These are phyloP conservation scores for Apistogramma diplotaenia DNA, from an alignment of 2,113 vertebrate species.

Conservation along the genomic window DNA sequence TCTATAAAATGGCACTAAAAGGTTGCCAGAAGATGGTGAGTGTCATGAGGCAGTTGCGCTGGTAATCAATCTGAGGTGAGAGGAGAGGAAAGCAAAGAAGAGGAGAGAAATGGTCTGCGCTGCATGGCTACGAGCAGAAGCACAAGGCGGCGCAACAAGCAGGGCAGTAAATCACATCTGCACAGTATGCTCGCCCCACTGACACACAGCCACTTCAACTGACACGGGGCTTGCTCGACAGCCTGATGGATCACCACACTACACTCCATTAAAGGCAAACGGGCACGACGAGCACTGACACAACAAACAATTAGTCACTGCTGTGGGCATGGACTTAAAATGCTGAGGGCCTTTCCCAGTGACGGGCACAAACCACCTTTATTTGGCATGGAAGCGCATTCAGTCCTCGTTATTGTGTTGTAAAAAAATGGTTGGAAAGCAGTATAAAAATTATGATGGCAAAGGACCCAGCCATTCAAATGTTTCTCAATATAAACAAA, in stretches of 20 bases:
- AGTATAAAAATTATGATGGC: background rate
- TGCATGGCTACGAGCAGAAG: conserved; percentile 56
- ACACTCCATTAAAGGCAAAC: conserved; percentile 80
- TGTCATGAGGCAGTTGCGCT: conserved; percentile 63
- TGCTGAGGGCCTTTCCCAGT: conserved; percentile 26
- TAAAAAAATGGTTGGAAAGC: background rate
- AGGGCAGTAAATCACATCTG: conserved; percentile 77
- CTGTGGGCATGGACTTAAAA: conserved; percentile 54
- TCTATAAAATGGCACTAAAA: conserved; percentile 82
- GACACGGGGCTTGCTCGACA: conserved; percentile 71
- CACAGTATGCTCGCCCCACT: conserved; percentile 56
- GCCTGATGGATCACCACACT: conserved; percentile 77
- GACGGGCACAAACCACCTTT: conserved; percentile 41
- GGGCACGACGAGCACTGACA: conserved; percentile 70
- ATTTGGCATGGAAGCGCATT: background rate
- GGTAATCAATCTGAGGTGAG: conserved; percentile 77
- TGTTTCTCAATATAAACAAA: background rate
- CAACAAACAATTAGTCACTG: conserved; percentile 81
- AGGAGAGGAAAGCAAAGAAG: conserved; percentile 48
- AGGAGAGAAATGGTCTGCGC: conserved; percentile 51
- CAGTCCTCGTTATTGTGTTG: background rate
- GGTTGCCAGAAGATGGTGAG: conserved; percentile 78
- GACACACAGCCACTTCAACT: conserved; percentile 73
- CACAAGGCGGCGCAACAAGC: conserved; percentile 46
- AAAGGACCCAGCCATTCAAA: background rate